These are phyloP conservation scores for Creontiades dilutus DNA, from an alignment of 2,888 invertebrate species.

Conservation along the genomic window DNA sequence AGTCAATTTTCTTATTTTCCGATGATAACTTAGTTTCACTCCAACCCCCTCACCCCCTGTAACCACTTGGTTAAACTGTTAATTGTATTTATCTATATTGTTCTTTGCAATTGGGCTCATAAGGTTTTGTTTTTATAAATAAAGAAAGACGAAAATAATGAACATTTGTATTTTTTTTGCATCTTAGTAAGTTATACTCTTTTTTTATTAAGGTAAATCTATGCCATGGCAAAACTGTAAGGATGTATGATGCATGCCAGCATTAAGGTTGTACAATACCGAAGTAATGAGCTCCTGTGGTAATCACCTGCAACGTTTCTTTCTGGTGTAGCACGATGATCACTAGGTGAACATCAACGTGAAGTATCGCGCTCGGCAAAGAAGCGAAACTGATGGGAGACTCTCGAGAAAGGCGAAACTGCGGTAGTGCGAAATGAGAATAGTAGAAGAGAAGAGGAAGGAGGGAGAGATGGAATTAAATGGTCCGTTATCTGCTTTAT, in stretches of 20 bases:
- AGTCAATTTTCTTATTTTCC: no score
- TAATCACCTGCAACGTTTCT: background rate
- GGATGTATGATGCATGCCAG: background rate
- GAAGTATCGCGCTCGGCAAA: slow-evolving; percentile 9
- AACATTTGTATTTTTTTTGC: no score
- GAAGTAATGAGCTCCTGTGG: background rate
- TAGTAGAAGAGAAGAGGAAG: background rate
- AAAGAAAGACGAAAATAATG: no score
- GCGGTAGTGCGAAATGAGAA: slow-evolving; percentile 41
- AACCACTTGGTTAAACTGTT: no score
- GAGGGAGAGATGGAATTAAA: slow-evolving; percentile 61
- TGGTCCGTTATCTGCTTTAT: slow-evolving; percentile 67
- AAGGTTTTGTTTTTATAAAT: no score
- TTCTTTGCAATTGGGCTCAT: no score
- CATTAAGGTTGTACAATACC: background rate
- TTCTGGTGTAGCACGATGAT: background rate
- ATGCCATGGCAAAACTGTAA: background rate
- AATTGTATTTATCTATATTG: no score
- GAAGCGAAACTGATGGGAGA: background rate
- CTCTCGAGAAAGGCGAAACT: slow-evolving; percentile 4
- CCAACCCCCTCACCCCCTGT: no score
- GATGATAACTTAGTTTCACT: no score
- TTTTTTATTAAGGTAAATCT: no score
- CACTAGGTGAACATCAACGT: background rate
- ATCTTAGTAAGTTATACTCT: no score